phyloP scores from a whole-genome alignment of 2,797 vertebrate species.

The Malacoctenus gilli region DNA sequence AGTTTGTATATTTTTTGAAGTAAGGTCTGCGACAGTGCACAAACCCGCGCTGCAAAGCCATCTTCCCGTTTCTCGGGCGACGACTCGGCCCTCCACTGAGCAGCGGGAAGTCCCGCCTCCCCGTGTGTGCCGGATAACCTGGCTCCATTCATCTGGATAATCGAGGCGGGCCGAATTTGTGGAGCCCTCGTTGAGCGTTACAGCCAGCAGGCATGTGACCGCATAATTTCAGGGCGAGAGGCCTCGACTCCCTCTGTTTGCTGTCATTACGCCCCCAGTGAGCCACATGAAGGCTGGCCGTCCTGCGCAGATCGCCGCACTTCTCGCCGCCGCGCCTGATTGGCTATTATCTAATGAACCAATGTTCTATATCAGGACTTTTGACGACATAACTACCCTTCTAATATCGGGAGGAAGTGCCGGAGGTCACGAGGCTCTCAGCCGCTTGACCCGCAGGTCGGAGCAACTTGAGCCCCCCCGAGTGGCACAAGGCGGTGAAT shows the following conservation, averaged over 20 bases:
- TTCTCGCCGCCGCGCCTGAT: slow-evolving; percentile 75
- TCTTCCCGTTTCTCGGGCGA: too few species aligned
- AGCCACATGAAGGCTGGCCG: too few species aligned
- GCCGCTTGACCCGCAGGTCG: slow-evolving; percentile 87
- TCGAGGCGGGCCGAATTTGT: too few species aligned
- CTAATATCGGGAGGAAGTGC: slow-evolving; percentile 91
- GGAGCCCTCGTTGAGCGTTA: slow-evolving; percentile 72
- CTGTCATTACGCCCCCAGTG: slow-evolving; percentile 79
- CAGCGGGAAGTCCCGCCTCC: too few species aligned
- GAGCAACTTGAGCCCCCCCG: slow-evolving; percentile 88
- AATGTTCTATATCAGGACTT: slow-evolving; percentile 87
- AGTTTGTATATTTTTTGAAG: too few species aligned
- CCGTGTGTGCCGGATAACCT: too few species aligned
- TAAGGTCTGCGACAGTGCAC: too few species aligned
- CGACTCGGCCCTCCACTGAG: too few species aligned
- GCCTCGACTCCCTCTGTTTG: slow-evolving; percentile 79
- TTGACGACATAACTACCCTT: slow-evolving; percentile 83
- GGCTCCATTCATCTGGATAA: too few species aligned
- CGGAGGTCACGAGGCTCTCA: slow-evolving; percentile 87
- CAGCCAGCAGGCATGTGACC: slow-evolving; percentile 79
- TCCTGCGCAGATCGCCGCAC: slow-evolving; percentile 64
- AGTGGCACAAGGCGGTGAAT: slow-evolving; percentile 91
- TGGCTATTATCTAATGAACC: slow-evolving; percentile 83
- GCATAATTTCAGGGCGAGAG: slow-evolving; percentile 76
- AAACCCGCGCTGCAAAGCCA: too few species aligned